These are phyloP conservation scores for Panthera tigris DNA, from an alignment of 2,113 vertebrate species.

Conservation along the genomic window DNA sequence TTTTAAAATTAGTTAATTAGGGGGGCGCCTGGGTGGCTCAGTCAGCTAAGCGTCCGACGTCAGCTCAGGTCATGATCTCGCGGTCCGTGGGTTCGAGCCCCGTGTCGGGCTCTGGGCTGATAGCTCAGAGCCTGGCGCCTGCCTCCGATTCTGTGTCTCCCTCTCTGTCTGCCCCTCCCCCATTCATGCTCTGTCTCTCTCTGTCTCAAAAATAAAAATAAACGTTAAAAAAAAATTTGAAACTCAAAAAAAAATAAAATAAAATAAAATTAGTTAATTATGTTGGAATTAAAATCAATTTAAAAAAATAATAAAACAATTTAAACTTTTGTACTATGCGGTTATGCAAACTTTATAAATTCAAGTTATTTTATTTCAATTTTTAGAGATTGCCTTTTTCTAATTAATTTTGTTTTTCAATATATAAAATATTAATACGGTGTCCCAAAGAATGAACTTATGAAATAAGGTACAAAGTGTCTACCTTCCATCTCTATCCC, in stretches of 20 bases:
- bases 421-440: not conserved
- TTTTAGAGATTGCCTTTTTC: conserved; percentile 27
- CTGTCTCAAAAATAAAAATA: no score
- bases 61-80: no score
- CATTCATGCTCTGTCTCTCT: no score
- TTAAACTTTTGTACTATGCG: not conserved
- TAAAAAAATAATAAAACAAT: not conserved
- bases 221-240: no score
- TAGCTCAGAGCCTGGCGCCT: no score
- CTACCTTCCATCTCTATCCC: not conserved
- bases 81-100: no score
- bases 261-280: not conserved
- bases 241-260: no score
- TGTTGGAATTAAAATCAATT: not conserved
- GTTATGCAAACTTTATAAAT: conserved; percentile 31
- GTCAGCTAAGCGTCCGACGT: no score
- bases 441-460: not conserved
- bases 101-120: no score
- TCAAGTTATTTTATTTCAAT: not conserved
- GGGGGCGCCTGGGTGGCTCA: no score
- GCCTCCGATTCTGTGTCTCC: no score
- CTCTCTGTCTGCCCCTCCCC: no score
- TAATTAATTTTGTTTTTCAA: conserved; percentile 38
- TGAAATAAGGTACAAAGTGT: not conserved
- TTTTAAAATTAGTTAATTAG: not conserved